These are phyloP conservation scores for Talpa occidentalis DNA, from an alignment of 2,113 vertebrate species.

Conservation along the genomic window DNA sequence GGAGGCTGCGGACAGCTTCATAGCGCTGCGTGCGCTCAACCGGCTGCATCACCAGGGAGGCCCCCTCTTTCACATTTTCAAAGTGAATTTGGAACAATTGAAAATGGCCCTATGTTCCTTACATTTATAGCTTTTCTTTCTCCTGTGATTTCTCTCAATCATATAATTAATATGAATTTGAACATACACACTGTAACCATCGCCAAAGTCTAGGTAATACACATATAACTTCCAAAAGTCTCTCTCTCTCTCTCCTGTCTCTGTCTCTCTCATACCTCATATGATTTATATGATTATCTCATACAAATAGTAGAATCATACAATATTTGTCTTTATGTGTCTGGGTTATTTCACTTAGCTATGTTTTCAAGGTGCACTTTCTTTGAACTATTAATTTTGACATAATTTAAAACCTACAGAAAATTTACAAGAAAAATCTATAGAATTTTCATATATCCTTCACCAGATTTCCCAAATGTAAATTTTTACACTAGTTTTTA, in stretches of 20 bases:
- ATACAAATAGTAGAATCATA: not conserved
- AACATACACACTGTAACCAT: not conserved
- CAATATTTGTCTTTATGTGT: not conserved
- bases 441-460: not conserved
- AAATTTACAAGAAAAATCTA: not conserved
- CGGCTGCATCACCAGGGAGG: no score
- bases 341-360: not conserved
- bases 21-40: no score
- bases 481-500: not conserved
- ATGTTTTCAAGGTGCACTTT: not conserved
- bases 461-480: not conserved
- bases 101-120: no score
- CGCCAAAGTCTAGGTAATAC: not conserved
- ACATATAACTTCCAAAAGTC: not conserved
- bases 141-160: no score
- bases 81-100: not conserved
- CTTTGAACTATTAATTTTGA: not conserved
- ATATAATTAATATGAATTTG: not conserved
- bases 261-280: no score
- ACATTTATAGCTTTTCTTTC: no score
- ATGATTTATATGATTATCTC: not conserved
- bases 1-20: no score
- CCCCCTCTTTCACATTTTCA: not conserved
- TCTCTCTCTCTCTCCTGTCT: no score
- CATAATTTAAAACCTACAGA: not conserved